Percentiles rank a stretch among this genome's conserved stretches.
Evolutionary conservation across 2,888 invertebrate genomes (phyloP).

Genomic region (Yponomeuta cagnagella): DNA sequence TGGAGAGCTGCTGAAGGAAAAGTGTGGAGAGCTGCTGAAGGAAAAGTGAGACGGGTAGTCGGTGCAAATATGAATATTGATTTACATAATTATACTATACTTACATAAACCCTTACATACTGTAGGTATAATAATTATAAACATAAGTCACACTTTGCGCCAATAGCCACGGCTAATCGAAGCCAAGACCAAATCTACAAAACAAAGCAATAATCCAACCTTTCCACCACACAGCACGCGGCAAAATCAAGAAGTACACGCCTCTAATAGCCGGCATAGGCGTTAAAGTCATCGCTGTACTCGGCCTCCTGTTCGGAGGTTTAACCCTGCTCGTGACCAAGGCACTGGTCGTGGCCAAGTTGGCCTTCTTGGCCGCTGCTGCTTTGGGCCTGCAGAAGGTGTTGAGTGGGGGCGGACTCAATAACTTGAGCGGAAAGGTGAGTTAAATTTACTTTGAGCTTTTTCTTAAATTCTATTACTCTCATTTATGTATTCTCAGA

Average conservation of each 20-base stretch:
- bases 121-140: too few species aligned
- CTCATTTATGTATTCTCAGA: too few species aligned
- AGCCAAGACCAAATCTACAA: too few species aligned
- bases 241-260: conserved; percentile 84
- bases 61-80: too few species aligned
- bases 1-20: too few species aligned
- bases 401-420: conserved; percentile 71
- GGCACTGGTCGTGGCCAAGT: conserved; percentile 85
- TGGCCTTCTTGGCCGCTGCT: conserved; percentile 84
- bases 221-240: conserved; percentile 74
- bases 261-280: conserved; percentile 82
- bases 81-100: too few species aligned
- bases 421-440: conserved; percentile 63
- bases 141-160: too few species aligned
- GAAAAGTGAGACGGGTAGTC: too few species aligned
- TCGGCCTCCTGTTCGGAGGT: conserved; percentile 82
- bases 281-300: conserved; percentile 81
- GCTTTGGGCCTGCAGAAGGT: conserved; percentile 82
- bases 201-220: not conserved
- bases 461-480: not conserved
- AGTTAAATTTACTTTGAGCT: conserved; percentile 16
- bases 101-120: too few species aligned
- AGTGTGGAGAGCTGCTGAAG: too few species aligned
- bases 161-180: too few species aligned
- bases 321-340: conserved; percentile 84